Conservation (phyloP, 2,888 invertebrate species). For the Micropterix aruncella region DNA sequence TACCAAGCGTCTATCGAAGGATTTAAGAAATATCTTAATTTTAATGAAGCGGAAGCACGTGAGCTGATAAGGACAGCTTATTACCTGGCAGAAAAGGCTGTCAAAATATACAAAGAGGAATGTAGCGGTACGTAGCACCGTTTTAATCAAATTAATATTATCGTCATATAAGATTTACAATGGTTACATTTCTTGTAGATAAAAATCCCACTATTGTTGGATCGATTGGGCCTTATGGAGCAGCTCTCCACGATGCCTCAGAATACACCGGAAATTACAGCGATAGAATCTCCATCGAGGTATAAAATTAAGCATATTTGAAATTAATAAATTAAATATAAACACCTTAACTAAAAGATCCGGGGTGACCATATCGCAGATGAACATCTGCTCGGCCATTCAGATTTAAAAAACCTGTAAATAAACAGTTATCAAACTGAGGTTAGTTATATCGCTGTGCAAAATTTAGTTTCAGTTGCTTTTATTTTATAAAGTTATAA, state of each 20-base stretch:
- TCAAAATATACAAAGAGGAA: slow-evolving; percentile 29
- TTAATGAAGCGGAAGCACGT: slow-evolving; percentile 43
- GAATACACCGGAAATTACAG: slow-evolving; percentile 66
- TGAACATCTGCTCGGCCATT: too few relatives aligned
- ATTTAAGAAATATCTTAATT: slow-evolving; percentile 45
- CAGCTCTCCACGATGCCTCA: slow-evolving; percentile 62
- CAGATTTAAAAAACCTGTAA: too few relatives aligned
- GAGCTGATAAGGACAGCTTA: slow-evolving; percentile 51
- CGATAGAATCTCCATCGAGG: slow-evolving; percentile 33
- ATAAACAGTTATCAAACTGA: too few relatives aligned
- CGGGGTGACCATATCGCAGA: too few relatives aligned
- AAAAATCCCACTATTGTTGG: slow-evolving; percentile 50
- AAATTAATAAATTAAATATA: too few relatives aligned
- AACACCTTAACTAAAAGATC: too few relatives aligned
- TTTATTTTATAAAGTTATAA: too few relatives aligned
- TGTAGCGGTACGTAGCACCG: slow-evolving; percentile 13
- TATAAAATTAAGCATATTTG: slow-evolving; percentile 3
- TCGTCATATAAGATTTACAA: not conserved
- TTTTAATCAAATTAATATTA: not conserved
- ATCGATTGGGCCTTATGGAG: slow-evolving; percentile 74
- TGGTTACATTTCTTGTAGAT: slow-evolving; percentile 11
- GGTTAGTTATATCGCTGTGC: too few relatives aligned
- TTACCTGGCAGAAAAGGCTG: slow-evolving; percentile 45
- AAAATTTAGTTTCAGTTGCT: too few relatives aligned
- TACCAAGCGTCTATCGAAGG: slow-evolving; percentile 61